These are phyloP conservation scores for Parazoanthus darwini DNA, from an alignment of 92 coral and sea anemone species.

Conservation along the genomic window DNA sequence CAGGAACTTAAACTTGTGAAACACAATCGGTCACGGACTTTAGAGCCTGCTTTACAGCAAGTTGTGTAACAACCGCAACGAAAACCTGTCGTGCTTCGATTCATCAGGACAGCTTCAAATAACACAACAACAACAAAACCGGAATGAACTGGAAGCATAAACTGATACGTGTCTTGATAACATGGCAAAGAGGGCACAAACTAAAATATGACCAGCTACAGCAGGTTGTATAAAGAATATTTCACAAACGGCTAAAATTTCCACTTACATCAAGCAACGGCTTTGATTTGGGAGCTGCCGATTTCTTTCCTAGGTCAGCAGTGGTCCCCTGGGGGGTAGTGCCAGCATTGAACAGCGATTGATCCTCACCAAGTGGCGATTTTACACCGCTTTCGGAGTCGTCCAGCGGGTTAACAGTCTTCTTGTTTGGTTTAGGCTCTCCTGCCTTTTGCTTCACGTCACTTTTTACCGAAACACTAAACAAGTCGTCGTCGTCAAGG, in stretches of 20 bases:
- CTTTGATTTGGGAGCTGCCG: constrained; percentile 52
- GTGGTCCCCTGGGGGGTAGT: constrained; percentile 2
- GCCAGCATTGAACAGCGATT: background rate
- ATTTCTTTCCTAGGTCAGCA: constrained; percentile 37
- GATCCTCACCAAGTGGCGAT: constrained; percentile 3
- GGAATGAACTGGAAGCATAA: background rate
- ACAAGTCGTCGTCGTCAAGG: constrained; percentile 71
- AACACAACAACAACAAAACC: background rate
- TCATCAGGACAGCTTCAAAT: background rate
- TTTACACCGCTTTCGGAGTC: background rate
- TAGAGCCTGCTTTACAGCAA: background rate
- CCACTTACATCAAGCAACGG: constrained; percentile 62
- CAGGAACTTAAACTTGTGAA: background rate
- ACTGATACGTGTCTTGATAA: background rate
- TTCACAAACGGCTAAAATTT: background rate
- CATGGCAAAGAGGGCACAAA: background rate
- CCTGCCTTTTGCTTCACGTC: constrained; percentile 39
- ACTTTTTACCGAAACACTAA: constrained; percentile 52
- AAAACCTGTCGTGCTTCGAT: background rate
- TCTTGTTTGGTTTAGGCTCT: background rate
- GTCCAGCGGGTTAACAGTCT: background rate
- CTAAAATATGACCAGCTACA: background rate
- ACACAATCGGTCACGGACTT: no score
- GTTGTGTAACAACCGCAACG: background rate
- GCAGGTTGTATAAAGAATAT: background rate